Base-by-base conservation (phyloP, 64 coral and sea anemone species). In the Stichodactyla helianthus region DNA sequence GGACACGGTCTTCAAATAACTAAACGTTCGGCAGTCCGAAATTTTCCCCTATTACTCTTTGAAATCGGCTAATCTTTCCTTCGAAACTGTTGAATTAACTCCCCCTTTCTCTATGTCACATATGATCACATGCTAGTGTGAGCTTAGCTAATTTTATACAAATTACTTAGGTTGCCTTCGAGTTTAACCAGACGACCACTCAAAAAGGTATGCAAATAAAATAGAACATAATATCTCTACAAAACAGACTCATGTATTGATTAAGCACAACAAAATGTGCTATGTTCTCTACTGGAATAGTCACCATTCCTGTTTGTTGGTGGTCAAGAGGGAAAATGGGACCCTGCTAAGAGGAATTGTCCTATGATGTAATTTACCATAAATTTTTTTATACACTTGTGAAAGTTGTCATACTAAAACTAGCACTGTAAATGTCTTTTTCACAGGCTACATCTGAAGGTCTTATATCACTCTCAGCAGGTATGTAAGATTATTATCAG, bases 391-490 rank as follows among this genome's bases (percentile, higher is more conserved):
- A 44, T 44, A 44, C 35, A 44, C 2, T 44, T 44, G 35, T 44
- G 35, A 44, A 44, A 44, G 2, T 44, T 44, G 35, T 44, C 35
- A 1, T 26, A 13, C 35, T 77, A 77, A 26, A 13, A 77, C 71
- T 58, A 58, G 8, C 55, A 58, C 14, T 31, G 4, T 20, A 70
- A 22, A 5, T 9, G 4, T 82, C 19, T 88, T 0, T 82, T 82
- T 64, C 52, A 6, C 51, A 92, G 90, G 27, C 84, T 10, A 25
- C 85, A 31, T 55, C 90, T 26, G 85, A 92, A 68, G 90, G 90
- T 50, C 71, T 92, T 11, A 92, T 82, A 71, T 77, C 79, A 50
- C 90, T 92, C 51, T 79, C 90, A 51, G 74, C 90, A 92, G 90
- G 90, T 91, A 56, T 58, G 55, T 15, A 58, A 6, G 14, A 58